A percentile compares a stretch with the other conserved stretches of the same genome.
These are phyloP conservation scores for Anabacerthia variegaticeps DNA, from an alignment of 2,797 vertebrate genomes.

Conservation along the genomic window DNA sequence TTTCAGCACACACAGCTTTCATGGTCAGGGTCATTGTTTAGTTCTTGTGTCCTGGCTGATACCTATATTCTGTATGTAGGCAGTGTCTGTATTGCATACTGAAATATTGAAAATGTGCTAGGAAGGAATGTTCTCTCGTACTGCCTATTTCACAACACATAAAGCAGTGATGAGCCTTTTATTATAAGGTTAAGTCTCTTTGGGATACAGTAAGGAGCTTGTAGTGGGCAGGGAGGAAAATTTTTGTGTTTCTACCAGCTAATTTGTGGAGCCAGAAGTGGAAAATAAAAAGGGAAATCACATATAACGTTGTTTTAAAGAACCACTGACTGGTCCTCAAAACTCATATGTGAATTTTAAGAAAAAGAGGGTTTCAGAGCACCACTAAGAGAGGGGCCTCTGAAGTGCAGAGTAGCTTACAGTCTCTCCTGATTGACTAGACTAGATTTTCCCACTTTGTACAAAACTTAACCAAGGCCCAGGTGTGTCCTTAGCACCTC, in stretches of 20 bases:
- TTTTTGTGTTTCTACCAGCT: background rate
- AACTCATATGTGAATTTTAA: background rate
- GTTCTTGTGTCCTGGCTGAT: background rate
- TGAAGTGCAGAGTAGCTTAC: background rate
- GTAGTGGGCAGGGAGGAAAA: background rate
- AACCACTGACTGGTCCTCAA: background rate
- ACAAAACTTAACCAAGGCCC: background rate
- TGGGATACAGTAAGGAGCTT: background rate
- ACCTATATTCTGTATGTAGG: background rate
- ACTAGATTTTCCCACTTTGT: background rate
- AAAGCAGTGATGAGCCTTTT: background rate
- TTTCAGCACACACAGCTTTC: background rate
- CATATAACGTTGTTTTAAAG: background rate
- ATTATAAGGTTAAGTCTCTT: background rate
- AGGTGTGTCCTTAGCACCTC: background rate
- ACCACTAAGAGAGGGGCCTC: background rate
- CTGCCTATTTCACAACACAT: background rate
- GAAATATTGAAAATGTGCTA: background rate
- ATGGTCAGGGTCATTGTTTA: background rate
- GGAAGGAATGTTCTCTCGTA: background rate
- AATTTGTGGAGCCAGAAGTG: background rate
- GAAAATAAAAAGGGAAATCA: background rate
- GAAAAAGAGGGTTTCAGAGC: background rate
- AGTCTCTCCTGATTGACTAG: background rate
- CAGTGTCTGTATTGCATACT: background rate